A percentile compares a stretch with the other conserved stretches of the same genome.
Evolutionary conservation across 2,888 invertebrate genomes (phyloP).

Genomic region (Glaucopsyche alexis): DNA sequence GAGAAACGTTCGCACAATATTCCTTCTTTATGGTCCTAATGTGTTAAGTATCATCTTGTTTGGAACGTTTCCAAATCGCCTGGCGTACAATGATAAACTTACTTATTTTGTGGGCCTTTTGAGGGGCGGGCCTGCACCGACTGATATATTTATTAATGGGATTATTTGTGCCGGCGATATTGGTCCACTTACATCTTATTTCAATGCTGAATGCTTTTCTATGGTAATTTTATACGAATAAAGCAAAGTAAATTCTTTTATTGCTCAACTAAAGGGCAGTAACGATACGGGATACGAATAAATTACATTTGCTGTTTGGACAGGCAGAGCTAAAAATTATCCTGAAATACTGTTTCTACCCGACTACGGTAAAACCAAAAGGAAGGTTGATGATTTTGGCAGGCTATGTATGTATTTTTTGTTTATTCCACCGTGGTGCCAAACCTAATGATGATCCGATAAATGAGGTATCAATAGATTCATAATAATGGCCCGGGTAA

Average conservation of each 20-base stretch:
- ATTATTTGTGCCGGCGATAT: slow-evolving; percentile 8
- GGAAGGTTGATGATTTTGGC: no score
- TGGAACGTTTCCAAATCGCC: slow-evolving; percentile 21
- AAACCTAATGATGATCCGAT: no score
- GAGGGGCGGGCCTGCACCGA: neutral
- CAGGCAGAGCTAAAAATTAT: neutral
- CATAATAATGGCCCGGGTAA: no score
- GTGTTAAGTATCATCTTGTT: slow-evolving; percentile 26
- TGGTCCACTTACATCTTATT: slow-evolving; percentile 22
- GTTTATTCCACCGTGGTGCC: no score
- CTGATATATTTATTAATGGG: slow-evolving; percentile 22
- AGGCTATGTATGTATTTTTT: no score
- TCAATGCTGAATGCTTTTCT: slow-evolving; percentile 15
- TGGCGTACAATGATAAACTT: slow-evolving; percentile 24
- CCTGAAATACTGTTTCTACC: neutral
- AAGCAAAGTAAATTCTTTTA: slow-evolving; percentile 19
- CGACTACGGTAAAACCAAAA: no score
- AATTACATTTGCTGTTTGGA: neutral
- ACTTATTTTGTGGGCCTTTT: slow-evolving; percentile 7
- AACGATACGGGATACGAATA: neutral
- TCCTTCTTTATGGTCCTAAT: slow-evolving; percentile 24
- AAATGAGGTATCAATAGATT: no score
- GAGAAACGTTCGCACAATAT: slow-evolving; percentile 17
- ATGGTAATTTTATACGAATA: slow-evolving; percentile 22
- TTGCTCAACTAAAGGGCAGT: slow-evolving; percentile 1